Evolutionary conservation across 2,888 invertebrate species (phyloP), one percentile per base, ranked within the genome.

Genomic region (Thecophora atra): DNA sequence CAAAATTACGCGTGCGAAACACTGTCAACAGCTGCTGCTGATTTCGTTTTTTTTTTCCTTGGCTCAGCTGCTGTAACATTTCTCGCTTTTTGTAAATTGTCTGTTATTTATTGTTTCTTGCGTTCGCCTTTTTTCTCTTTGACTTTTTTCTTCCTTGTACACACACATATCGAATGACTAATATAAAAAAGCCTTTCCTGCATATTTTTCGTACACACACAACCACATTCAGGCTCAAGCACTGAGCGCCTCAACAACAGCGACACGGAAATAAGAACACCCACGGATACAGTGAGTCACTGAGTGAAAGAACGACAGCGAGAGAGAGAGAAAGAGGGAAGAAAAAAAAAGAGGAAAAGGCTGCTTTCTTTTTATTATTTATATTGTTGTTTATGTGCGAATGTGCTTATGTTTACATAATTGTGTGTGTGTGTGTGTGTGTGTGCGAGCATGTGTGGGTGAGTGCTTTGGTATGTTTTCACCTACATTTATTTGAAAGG

Each of bases 401-500:
- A n/a, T 47, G n/a, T n/a, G 47, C 17, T 47, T n/a, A 3, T n/a
- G 47, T 47, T n/a, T 47, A n/a, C 47, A 47, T 47, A 17, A 15
- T 17, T 1, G 17, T 47, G 47, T 47, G n/a, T 47, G 47, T 47
- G 47, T 47, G 47, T n/a, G 47, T n/a, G 17, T 47, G n/a, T 1
- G 47, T 15, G 1, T 47, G 7, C 44, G 44, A 11, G 44, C 8
- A 13, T 44, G 44, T 44, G 13, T 44, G 44, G 7, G 44, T 44
- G 44, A 11, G 44, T 44, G 44, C 13, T 15, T 47, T 4, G 5
- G 47, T n/a, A 58, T 68, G 37, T 65, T 68, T 68, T 68, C 68
- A 68, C 68, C 68, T 68, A 68, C 68, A 68, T 68, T 68, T 68
- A 58, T 68, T 68, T 68, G 44, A 68, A 56, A 44, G 37, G 58